Evolutionary conservation across 1,140 invertebrate species (phyloP).

Genomic region (Eumeta japonica): DNA sequence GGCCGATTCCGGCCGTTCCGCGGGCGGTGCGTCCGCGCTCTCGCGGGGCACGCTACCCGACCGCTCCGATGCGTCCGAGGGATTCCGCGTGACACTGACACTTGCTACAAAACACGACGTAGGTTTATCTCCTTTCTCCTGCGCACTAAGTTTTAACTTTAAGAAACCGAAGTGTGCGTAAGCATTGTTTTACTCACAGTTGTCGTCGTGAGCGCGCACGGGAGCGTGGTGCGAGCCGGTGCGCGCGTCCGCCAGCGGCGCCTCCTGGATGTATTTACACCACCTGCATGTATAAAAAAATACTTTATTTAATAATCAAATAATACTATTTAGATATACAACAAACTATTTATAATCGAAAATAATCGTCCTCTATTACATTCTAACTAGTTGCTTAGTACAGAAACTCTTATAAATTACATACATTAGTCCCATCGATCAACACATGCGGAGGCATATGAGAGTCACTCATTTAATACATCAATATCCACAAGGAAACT

Average conservation of each 20-base stretch:
- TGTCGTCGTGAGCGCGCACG: neutral
- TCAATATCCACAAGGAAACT: too few relatives aligned
- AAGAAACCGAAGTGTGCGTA: too few relatives aligned
- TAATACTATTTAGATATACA: neutral
- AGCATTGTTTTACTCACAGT: too few relatives aligned
- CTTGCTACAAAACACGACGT: too few relatives aligned
- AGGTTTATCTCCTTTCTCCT: neutral
- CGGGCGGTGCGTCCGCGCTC: neutral
- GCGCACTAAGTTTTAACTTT: too few relatives aligned
- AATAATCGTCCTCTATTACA: neutral
- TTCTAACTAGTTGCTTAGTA: neutral
- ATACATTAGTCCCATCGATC: too few relatives aligned
- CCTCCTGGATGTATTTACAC: constrained; percentile 37
- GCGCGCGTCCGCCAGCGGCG: constrained; percentile 29
- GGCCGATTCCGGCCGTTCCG: neutral
- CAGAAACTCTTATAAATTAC: too few relatives aligned
- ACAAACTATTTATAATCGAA: too few relatives aligned
- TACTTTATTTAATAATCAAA: neutral
- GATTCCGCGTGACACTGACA: constrained; percentile 40
- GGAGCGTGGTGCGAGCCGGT: neutral
- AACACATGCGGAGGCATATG: too few relatives aligned
- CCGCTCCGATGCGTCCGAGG: constrained; percentile 41
- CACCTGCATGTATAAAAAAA: constrained; percentile 20
- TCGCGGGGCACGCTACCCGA: constrained; percentile 12
- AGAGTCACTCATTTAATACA: too few relatives aligned